Conservation (phyloP, 2,888 invertebrate species). For the Acleris sparsana region DNA sequence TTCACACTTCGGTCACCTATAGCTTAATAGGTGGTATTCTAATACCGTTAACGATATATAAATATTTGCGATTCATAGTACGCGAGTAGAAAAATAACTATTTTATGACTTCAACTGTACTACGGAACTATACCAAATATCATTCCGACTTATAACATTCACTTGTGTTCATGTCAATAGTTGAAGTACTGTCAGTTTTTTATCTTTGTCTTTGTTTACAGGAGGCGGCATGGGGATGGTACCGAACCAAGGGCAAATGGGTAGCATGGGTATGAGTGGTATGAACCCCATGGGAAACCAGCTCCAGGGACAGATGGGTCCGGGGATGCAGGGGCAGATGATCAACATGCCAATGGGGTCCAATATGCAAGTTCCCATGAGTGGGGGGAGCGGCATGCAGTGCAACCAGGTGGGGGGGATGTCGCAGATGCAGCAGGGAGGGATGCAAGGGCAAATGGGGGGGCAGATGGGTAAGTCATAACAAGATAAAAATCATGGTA, state of each 20-base stretch:
- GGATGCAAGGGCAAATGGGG: conserved; percentile 75
- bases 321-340: conserved; percentile 77
- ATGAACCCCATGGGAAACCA: conserved; percentile 80
- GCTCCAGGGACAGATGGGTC: conserved; percentile 71
- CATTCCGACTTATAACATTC: too few species aligned
- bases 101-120: too few species aligned
- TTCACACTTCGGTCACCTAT: too few species aligned
- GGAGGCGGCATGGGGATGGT: conserved; percentile 81
- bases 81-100: too few species aligned
- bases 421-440: conserved; percentile 54
- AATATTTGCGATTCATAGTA: too few species aligned
- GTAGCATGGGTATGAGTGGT: conserved; percentile 76
- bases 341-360: conserved; percentile 75
- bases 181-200: too few species aligned
- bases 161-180: too few species aligned
- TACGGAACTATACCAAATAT: too few species aligned
- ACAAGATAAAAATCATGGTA: too few species aligned
- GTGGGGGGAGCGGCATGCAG: conserved; percentile 62
- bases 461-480: conserved; percentile 61
- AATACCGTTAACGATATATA: too few species aligned
- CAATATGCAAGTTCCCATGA: conserved; percentile 72
- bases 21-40: too few species aligned
- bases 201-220: not conserved
- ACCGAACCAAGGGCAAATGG: conserved; percentile 81
- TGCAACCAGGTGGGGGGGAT: conserved; percentile 74